Base-by-base conservation (phyloP, 2,888 invertebrate species). In the Xestoiulus laeticollis region DNA sequence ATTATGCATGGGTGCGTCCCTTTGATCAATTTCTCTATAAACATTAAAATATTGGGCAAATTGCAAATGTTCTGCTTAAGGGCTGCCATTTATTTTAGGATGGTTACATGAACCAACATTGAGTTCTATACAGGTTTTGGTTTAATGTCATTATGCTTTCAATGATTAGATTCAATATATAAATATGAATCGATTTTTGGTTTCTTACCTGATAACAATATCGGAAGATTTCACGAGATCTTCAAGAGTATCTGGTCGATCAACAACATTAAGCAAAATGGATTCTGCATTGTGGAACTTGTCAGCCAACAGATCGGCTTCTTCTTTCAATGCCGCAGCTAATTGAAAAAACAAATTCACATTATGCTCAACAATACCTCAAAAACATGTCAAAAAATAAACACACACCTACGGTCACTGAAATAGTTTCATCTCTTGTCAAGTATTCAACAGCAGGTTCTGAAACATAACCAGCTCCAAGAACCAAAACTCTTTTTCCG, bases 381-480 rank as follows among this genome's bases (percentile, higher is more conserved):
- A 14, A 53, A 30, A 85, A 59, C 19, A 32, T 38, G 82, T 87
- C 33, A 85, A 33, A n/a, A 22, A 1, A 14, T 44, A 84, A 26
- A 89, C 92, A 90, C n/a, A n/a, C 91, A 94, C 96, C 96, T 3
- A 99, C 94, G 10, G 96, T 96, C 44, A 99, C 95, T n/a, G 94
- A 94, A 32, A 98, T 93, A 89, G 95, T 95, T 89, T 95, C 94
- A 83, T 89, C 89, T 87, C 97, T 94, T 88, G 96, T 94, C 43
- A 99, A 93, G 93, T 99, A 99, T 91, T 99, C 99, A 0, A 99
- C 96, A 0, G 99, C 94, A 0, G 99, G 99, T 0, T 96, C 96
- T 0, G 98, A 96, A 0, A 99, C 99, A 91, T 96, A 95, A 0
- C 99, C 99, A 59, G 99, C 98, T 0, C 99, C 99, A 16, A 99